Conservation (phyloP, 2,888 invertebrate genomes). For the Rhamnusium bicolor region DNA sequence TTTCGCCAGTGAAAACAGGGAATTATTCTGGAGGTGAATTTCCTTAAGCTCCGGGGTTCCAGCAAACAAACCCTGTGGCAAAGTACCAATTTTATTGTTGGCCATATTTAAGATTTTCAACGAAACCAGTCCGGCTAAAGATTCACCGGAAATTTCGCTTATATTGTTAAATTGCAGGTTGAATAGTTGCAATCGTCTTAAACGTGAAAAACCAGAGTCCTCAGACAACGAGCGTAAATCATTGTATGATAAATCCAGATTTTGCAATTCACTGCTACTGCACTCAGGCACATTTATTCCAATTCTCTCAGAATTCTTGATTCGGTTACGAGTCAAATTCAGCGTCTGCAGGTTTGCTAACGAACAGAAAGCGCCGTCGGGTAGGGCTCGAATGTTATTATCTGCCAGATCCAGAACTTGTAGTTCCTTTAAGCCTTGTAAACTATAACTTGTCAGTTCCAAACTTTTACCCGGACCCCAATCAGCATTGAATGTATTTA, state of each 20-base stretch:
- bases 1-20: constrained; percentile 85
- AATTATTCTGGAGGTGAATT: constrained; percentile 89
- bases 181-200: constrained; percentile 85
- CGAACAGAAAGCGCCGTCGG: constrained; percentile 85
- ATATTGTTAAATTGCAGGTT: constrained; percentile 89
- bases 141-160: constrained; percentile 83
- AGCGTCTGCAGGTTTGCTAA: constrained; percentile 85
- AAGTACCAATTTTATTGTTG: constrained; percentile 85
- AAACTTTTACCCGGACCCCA: constrained; percentile 85
- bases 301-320: constrained; percentile 83
- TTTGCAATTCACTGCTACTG: constrained; percentile 81
- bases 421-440: constrained; percentile 85
- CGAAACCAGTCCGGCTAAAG: constrained; percentile 84
- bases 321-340: constrained; percentile 89
- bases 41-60: constrained; percentile 87
- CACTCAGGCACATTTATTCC: constrained; percentile 79
- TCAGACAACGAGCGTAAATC: constrained; percentile 82
- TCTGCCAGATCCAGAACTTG: constrained; percentile 86
- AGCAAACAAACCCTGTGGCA: constrained; percentile 88
- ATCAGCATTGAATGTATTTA: constrained; percentile 86
- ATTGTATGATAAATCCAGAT: constrained; percentile 87
- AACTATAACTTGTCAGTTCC: constrained; percentile 81
- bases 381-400: constrained; percentile 87
- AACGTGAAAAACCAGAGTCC: constrained; percentile 80
- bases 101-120: constrained; percentile 89